Base-by-base conservation (phyloP, 1,140 invertebrate genomes). In the Drosophila subobscura region DNA sequence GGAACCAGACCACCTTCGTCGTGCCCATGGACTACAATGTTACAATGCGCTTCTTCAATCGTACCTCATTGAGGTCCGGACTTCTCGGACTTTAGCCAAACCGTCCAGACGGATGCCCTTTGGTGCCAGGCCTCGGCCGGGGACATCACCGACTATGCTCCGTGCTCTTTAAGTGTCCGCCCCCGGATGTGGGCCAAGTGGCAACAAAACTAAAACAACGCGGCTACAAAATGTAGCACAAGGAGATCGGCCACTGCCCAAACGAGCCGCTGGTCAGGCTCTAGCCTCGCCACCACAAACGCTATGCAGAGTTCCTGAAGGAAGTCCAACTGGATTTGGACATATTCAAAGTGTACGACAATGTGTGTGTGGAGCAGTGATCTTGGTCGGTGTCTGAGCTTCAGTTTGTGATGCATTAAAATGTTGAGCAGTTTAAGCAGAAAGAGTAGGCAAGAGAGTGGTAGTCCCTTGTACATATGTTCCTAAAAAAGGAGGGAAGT, bases 341-440 rank as follows among this genome's bases (percentile, higher is more conserved):
- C 45, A 44, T 90, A 14, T 67, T 83, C 3, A 75, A 74, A 22
- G 50, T 90, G 50, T 89, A 77, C 54, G 89, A 86, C 61, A 90
- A 90, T 80, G 75, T 90, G 40, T 49, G 72, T 16, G 45, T 41
- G 27, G 49, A 37, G 16, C 53, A 58, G 53, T 63, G 61, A 68
- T 14, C 10, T 7, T 5, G 20, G 20, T 16, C 7, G 2, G 12
- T 14, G 3, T 3, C 3, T 14, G 16, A 14, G 16, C 16, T 41
- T 41, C 3, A 14, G 4, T 12, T 33, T 12, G 10, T 20, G 7
- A 37, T 1, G 12, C 6, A 33, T 14, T 20, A 40, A 22, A 64
- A 33, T 12, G 0, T 27, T 7, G 8, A 45, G 33, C 10, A 37
- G 10, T 10, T 33, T 8, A 56, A 3, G 16, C 16, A 10, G 5